Evolutionary conservation across 2,888 invertebrate genomes (phyloP).

Genomic region (Romanomermis culicivorax): DNA sequence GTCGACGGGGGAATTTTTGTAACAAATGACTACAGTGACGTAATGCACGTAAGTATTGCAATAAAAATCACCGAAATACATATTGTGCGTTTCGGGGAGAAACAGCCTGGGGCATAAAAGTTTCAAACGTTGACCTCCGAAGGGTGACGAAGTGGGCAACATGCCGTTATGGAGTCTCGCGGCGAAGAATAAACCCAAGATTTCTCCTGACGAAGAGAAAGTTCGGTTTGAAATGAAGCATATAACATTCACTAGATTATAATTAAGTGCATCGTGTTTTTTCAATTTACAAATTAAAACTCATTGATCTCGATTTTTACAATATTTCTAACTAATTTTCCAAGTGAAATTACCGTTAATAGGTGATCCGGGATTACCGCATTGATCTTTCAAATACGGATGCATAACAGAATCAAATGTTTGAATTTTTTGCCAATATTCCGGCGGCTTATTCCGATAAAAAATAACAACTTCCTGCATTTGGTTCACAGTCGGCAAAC

Average conservation of each 20-base stretch:
- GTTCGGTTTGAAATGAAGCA: too few relatives aligned
- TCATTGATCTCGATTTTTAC: too few relatives aligned
- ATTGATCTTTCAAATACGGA: neutral
- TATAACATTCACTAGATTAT: neutral
- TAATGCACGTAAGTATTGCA: constrained; percentile 26
- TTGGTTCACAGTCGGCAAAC: neutral
- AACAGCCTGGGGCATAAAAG: constrained; percentile 15
- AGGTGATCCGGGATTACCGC: constrained; percentile 1
- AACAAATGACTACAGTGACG: constrained; percentile 24
- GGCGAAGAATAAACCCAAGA: constrained; percentile 27
- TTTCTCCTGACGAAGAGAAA: constrained; percentile 5
- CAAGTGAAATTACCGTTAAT: constrained; percentile 1
- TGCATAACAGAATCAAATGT: neutral
- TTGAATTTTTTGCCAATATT: constrained; percentile 13
- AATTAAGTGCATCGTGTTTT: neutral
- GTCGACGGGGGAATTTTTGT: constrained; percentile 18
- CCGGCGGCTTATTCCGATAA: constrained; percentile 20
- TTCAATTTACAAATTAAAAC: too few relatives aligned
- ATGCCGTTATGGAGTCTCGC: constrained; percentile 18
- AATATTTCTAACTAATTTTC: too few relatives aligned
- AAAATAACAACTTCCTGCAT: constrained; percentile 17
- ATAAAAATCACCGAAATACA: constrained; percentile 31
- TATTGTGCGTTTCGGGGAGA: constrained; percentile 12
- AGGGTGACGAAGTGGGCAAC: constrained; percentile 20
- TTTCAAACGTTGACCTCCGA: constrained; percentile 22